phyloP scores from a whole-genome alignment of 1,140 invertebrate species.

The Nymphalis io region DNA sequence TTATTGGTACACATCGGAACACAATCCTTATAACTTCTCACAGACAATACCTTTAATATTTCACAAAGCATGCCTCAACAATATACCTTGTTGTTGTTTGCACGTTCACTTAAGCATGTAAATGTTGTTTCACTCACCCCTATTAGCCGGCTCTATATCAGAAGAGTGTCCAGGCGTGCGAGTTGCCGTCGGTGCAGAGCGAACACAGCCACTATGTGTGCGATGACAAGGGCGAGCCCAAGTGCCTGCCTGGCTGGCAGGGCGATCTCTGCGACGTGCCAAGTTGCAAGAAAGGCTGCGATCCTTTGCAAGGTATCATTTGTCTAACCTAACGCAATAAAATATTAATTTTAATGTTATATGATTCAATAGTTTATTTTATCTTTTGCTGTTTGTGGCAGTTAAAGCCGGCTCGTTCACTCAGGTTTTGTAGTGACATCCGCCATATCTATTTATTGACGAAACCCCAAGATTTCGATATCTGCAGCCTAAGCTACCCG shows the following conservation, averaged over 20 bases:
- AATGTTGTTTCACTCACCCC: conserved; percentile 25
- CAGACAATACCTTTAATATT: background rate
- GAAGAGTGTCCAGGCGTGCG: conserved; percentile 85
- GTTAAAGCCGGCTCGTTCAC: too few species aligned
- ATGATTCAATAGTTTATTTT: too few species aligned
- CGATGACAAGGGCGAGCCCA: conserved; percentile 93
- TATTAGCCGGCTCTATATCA: conserved; percentile 44
- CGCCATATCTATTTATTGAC: too few species aligned
- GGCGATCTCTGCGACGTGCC: conserved; percentile 96
- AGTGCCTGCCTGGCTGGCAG: conserved; percentile 95
- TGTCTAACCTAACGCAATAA: background rate
- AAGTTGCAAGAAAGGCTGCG: conserved; percentile 94
- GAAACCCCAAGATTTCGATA: too few species aligned
- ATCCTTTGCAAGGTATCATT: conserved; percentile 86
- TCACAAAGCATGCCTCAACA: background rate
- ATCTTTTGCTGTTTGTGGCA: too few species aligned
- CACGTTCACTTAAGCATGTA: conserved; percentile 34
- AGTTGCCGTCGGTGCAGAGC: conserved; percentile 91
- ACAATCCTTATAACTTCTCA: background rate
- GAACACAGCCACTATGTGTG: conserved; percentile 96
- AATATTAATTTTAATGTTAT: too few species aligned
- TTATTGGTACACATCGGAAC: background rate
- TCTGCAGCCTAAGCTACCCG: too few species aligned
- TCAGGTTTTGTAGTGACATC: too few species aligned
- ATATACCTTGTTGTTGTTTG: background rate